phyloP scores from a whole-genome alignment of 2,113 vertebrate genomes.

The Psittacara wagleri region DNA sequence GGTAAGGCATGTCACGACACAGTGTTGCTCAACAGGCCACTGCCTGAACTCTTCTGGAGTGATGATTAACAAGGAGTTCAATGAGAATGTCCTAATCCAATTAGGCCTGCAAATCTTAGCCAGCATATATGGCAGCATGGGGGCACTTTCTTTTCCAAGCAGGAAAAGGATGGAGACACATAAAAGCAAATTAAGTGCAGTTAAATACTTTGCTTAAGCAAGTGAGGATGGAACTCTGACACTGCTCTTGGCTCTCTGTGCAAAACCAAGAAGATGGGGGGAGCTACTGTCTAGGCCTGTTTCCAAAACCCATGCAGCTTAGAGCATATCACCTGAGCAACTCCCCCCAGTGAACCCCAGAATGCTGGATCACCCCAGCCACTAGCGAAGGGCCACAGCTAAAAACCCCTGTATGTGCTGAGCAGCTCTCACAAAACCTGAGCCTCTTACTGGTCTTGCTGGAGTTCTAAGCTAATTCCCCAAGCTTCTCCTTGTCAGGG shows the following conservation, averaged over 20 bases:
- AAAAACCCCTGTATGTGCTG: fast-evolving
- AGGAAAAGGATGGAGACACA: not conserved
- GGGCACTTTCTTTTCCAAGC: not conserved
- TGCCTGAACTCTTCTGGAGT: not conserved
- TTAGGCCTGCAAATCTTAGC: not conserved
- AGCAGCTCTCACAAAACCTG: not conserved
- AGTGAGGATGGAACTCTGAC: not conserved
- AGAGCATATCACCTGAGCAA: not conserved
- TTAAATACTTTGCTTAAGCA: not conserved
- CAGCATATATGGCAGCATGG: not conserved
- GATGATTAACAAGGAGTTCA: not conserved
- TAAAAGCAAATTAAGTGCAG: not conserved
- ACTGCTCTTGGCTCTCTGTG: not conserved
- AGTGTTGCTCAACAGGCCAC: fast-evolving
- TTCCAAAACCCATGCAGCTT: not conserved
- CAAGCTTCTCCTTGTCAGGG: not conserved
- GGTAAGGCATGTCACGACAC: not conserved
- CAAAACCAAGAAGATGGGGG: not conserved
- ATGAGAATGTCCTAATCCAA: not conserved
- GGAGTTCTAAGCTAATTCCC: not conserved
- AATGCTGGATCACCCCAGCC: too few relatives aligned
- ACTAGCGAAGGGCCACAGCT: not conserved
- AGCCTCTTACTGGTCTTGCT: not conserved
- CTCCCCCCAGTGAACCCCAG: not conserved
- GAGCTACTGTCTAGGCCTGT: not conserved